Base-by-base conservation (phyloP, 2,797 vertebrate genomes). In the Mormyrops attenuatus region DNA sequence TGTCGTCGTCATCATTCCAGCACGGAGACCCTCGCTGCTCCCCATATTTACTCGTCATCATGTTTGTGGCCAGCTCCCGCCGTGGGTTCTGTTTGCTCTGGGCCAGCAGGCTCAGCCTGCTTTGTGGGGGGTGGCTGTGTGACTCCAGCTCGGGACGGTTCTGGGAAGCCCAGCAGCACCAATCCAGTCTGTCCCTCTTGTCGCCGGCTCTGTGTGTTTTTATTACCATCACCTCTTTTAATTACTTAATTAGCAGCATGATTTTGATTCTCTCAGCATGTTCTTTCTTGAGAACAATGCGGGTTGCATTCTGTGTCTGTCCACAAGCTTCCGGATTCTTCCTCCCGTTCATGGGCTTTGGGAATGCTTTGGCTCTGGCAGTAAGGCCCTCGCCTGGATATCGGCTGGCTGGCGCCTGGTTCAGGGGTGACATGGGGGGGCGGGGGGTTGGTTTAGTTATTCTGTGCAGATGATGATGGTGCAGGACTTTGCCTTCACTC, bases 401-500 rank as follows among this genome's bases (percentile, higher is more conserved):
- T 6, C 4, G 47, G 47, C 47, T 47, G 47, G 55, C 55, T 8
- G n/a, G 55, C 55, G 6, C 5, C 55, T 0, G 55, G 55, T 60
- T 60, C n/a, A 3, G n/a, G 20, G 2, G 57, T 8, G n/a, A 60
- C n/a, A 1, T 2, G 5, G 57, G 20, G 20, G 17, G 57, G 57
- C 7, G 6, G 7, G 57, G 8, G 7, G n/a, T 22, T 60, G 57
- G n/a, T 60, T 69, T 69, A 69, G 63, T 69, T 34, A 69, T 22
- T 11, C 22, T 34, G 11, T 69, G 63, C 8, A 13, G 63, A 34
- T 85, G 15, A 85, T 53, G 5, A 50, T 49, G 44, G 84, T 2
- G 22, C 6, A 22, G 8, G 49, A 2, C 15, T 13, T 93, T 94
- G 92, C 94, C 95, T 89, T 91, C 93, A 94, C 93, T 96, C 95